Evolutionary conservation across 2,797 vertebrate species (phyloP).

Genomic region (Capromys pilorides): DNA sequence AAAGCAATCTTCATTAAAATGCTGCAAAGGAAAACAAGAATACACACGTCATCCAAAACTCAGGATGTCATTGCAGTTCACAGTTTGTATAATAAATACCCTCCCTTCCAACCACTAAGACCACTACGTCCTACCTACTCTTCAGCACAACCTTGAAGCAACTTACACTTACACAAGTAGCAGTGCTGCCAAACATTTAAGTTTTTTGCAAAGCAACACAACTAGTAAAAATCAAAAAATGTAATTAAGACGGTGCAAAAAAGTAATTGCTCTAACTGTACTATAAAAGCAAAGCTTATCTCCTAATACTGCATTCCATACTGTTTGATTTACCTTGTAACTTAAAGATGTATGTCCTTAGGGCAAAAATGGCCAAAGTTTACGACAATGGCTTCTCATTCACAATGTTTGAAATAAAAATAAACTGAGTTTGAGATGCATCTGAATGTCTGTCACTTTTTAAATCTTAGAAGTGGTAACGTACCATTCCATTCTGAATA

Average conservation of each 20-base stretch:
- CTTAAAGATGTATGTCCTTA: conserved; percentile 61
- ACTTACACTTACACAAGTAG: conserved; percentile 75
- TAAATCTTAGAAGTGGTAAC: conserved; percentile 66
- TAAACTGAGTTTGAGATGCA: conserved; percentile 64
- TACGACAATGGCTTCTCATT: conserved; percentile 68
- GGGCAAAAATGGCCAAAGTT: conserved; percentile 74
- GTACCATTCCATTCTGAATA: conserved; percentile 71
- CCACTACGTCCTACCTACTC: conserved; percentile 80
- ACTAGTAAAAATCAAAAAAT: conserved; percentile 77
- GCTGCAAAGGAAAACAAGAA: conserved; percentile 80
- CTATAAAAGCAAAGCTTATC: conserved; percentile 65
- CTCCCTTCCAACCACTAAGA: conserved; percentile 83
- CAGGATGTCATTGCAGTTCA: conserved; percentile 86
- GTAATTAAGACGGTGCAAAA: conserved; percentile 82
- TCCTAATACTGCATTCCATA: conserved; percentile 61
- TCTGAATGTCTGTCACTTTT: conserved; percentile 63
- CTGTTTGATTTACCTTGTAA: conserved; percentile 62
- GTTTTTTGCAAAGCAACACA: conserved; percentile 78
- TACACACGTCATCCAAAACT: conserved; percentile 74
- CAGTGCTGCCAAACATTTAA: conserved; percentile 70
- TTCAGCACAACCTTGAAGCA: conserved; percentile 82
- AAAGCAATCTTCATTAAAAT: conserved; percentile 83
- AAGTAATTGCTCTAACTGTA: conserved; percentile 72
- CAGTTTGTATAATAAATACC: conserved; percentile 88
- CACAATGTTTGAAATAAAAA: conserved; percentile 65